Evolutionary conservation across 2,797 vertebrate genomes (phyloP).

Genomic region (Astyanax mexicanus): DNA sequence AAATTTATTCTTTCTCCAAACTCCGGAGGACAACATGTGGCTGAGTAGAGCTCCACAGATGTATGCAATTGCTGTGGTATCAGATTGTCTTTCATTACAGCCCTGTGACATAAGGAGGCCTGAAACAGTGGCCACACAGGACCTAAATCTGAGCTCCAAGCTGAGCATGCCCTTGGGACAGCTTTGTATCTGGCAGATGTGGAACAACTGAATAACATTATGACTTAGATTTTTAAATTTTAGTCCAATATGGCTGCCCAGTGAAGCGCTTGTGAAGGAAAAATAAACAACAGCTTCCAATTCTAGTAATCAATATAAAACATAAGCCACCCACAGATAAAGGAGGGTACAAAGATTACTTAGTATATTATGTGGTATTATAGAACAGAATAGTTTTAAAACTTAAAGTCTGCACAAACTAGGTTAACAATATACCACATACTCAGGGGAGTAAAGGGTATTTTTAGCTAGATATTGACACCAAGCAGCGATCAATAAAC

Average conservation of each 20-base stretch:
- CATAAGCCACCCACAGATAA: background rate
- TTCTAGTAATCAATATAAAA: background rate
- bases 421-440: background rate
- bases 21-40: constrained; percentile 41
- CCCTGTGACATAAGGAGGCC: constrained; percentile 60
- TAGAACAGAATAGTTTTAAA: background rate
- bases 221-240: background rate
- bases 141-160: constrained; percentile 35
- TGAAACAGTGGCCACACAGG: constrained; percentile 57
- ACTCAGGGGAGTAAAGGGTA: background rate
- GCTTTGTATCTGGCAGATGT: background rate
- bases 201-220: background rate
- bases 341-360: background rate
- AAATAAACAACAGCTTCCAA: background rate
- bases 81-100: constrained; percentile 56
- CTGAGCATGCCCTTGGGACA: background rate
- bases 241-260: too few relatives aligned
- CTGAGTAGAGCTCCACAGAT: constrained; percentile 40
- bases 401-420: background rate
- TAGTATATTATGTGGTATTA: background rate
- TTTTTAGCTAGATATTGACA: background rate
- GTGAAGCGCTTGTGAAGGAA: too few relatives aligned
- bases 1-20: constrained; percentile 29
- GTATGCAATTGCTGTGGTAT: constrained; percentile 41
- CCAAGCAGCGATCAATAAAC: background rate